Conservation (phyloP, 1,140 invertebrate species). For the Leptinotarsa lineolata region DNA sequence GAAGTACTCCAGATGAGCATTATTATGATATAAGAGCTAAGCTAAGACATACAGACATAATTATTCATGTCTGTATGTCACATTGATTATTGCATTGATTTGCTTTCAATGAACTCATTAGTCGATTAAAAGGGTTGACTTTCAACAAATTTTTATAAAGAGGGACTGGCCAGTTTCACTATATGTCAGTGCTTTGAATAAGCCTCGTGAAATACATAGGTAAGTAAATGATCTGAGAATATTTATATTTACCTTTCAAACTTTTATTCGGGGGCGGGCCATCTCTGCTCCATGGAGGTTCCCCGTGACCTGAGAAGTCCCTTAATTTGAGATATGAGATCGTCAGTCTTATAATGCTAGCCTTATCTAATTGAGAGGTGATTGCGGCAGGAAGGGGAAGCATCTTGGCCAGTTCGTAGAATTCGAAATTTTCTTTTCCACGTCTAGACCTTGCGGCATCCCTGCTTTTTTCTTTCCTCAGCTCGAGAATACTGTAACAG, state of each 20-base stretch:
- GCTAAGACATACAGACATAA: too few relatives aligned
- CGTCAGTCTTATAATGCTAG: slow-evolving; percentile 96
- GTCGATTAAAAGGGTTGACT: too few relatives aligned
- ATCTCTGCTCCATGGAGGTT: slow-evolving; percentile 90
- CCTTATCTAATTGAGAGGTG: slow-evolving; percentile 97
- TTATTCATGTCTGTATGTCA: too few relatives aligned
- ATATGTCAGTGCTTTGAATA: too few relatives aligned
- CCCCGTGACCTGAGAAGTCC: slow-evolving; percentile 92
- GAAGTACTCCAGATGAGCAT: too few relatives aligned
- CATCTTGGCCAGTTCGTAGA: slow-evolving; percentile 98
- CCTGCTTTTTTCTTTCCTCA: slow-evolving; percentile 95
- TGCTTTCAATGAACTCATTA: too few relatives aligned
- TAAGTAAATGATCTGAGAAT: too few relatives aligned
- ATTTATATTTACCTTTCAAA: slow-evolving; percentile 82
- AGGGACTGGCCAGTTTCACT: too few relatives aligned
- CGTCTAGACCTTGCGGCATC: slow-evolving; percentile 92
- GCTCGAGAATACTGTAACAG: slow-evolving; percentile 88
- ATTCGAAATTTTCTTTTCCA: slow-evolving; percentile 98
- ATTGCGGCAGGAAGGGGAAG: slow-evolving; percentile 94
- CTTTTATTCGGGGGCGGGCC: slow-evolving; percentile 75
- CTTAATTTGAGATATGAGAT: slow-evolving; percentile 96
- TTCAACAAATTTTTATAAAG: too few relatives aligned
- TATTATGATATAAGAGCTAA: too few relatives aligned
- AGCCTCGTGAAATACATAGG: too few relatives aligned
- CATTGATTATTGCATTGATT: too few relatives aligned